These are phyloP conservation scores for Xenus cinereus DNA, from an alignment of 2,113 vertebrate genomes.

Conservation along the genomic window DNA sequence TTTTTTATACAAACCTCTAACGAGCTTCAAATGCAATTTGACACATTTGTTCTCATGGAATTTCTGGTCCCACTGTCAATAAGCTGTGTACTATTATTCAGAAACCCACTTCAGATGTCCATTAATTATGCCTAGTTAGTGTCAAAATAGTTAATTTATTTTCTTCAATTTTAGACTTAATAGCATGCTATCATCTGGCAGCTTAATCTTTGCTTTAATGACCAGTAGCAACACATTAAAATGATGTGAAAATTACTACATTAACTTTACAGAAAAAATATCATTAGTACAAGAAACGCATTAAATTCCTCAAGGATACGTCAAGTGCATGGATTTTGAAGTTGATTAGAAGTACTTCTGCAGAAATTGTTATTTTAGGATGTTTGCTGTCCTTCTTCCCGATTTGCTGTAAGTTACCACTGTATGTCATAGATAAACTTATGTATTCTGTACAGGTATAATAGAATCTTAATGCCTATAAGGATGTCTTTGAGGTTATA, in stretches of 20 bases:
- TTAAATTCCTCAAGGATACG: constrained; percentile 27
- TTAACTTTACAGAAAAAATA: constrained; percentile 25
- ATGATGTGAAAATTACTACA: constrained; percentile 26
- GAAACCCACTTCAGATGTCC: background rate
- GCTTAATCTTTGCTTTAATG: constrained; percentile 42
- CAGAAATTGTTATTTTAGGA: background rate
- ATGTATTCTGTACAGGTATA: background rate
- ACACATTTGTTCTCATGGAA: background rate
- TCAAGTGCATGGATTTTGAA: background rate
- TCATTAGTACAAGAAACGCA: constrained; percentile 8
- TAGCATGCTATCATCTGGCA: constrained; percentile 6
- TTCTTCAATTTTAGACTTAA: background rate
- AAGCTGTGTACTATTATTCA: background rate
- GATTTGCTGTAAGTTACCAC: background rate
- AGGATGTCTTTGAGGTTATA: background rate
- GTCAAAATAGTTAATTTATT: constrained; percentile 42
- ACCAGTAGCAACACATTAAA: constrained; percentile 41
- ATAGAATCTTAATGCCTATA: background rate
- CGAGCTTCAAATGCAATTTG: background rate
- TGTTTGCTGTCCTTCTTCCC: background rate
- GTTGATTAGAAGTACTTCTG: background rate
- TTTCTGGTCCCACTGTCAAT: background rate
- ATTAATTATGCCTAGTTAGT: constrained; percentile 53
- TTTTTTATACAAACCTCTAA: background rate
- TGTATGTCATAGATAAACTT: background rate